A percentile compares a stretch with the other conserved stretches of the same genome.
phyloP scores from a whole-genome alignment of 2,888 invertebrate species.

The Pachliopta kotzebuea region DNA sequence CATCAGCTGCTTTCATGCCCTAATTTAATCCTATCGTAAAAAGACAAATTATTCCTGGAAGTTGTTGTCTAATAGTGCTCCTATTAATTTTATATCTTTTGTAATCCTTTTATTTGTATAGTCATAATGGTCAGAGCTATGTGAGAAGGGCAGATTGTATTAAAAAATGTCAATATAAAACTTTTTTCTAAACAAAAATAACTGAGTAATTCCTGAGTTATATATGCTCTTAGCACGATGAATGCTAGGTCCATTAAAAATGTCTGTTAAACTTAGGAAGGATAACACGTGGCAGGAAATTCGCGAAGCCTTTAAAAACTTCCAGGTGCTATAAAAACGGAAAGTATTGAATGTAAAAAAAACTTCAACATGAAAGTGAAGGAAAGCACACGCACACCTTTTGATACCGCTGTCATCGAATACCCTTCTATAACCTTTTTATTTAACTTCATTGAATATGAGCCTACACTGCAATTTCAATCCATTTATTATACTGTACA shows the following conservation, averaged over 20 bases:
- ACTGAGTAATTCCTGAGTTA: background rate
- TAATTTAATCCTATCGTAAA: background rate
- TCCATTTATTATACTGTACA: too few relatives aligned
- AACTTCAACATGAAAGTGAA: constrained; percentile 55
- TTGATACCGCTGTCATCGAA: constrained; percentile 43
- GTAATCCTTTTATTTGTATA: too few relatives aligned
- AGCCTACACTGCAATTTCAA: too few relatives aligned
- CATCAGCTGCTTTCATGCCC: background rate
- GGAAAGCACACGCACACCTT: constrained; percentile 55
- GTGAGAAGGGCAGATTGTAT: too few relatives aligned
- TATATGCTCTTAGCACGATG: background rate
- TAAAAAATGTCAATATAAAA: too few relatives aligned
- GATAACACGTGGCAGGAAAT: constrained; percentile 63
- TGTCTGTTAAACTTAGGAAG: constrained; percentile 16
- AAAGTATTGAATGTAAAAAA: constrained; percentile 68
- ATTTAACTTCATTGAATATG: background rate
- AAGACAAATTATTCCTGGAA: background rate
- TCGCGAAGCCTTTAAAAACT: constrained; percentile 67
- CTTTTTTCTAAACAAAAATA: background rate
- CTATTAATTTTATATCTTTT: too few relatives aligned
- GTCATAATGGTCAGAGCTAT: too few relatives aligned
- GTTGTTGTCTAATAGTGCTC: too few relatives aligned
- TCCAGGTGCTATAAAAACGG: constrained; percentile 59
- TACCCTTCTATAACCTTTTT: constrained; percentile 42
- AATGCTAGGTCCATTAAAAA: background rate